Percentiles rank a stretch among this genome's conserved stretches.
These are phyloP conservation scores for Enteromius anoplus DNA, from an alignment of 2,797 vertebrate genomes.

Conservation along the genomic window DNA sequence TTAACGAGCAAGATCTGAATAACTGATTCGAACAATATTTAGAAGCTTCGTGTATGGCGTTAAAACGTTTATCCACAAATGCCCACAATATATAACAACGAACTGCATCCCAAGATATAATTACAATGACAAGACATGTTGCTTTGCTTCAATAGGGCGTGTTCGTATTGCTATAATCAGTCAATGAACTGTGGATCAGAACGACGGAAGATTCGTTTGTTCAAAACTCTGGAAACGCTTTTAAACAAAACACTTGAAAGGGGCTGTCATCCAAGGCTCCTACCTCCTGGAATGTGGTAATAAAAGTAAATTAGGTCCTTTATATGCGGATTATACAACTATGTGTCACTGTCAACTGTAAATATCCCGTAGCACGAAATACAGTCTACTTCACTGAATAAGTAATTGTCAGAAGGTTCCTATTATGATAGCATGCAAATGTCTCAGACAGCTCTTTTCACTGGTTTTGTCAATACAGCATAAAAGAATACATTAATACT, in stretches of 20 bases:
- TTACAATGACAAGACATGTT: neutral
- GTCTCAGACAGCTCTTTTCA: neutral
- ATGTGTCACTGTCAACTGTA: neutral
- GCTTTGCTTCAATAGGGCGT: neutral
- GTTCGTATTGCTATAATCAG: neutral
- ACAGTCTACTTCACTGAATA: neutral
- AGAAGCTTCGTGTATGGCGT: too few relatives aligned
- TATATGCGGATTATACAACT: neutral
- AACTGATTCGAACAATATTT: neutral
- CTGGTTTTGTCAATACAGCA: neutral
- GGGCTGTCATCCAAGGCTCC: neutral
- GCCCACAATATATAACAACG: neutral
- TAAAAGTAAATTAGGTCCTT: conserved; percentile 38
- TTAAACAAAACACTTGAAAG: neutral
- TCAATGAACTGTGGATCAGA: neutral
- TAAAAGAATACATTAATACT: neutral
- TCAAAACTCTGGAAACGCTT: neutral
- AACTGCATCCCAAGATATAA: neutral
- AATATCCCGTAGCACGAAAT: neutral
- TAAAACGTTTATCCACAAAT: neutral
- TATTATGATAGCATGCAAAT: neutral
- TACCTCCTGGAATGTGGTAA: conserved; percentile 51
- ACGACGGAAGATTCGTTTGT: neutral
- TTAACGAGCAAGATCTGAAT: neutral
- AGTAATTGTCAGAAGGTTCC: neutral